Evolutionary conservation across 1,140 invertebrate genomes (phyloP), one percentile per base, ranked within the genome.

Genomic region (Musca vetustissima): DNA sequence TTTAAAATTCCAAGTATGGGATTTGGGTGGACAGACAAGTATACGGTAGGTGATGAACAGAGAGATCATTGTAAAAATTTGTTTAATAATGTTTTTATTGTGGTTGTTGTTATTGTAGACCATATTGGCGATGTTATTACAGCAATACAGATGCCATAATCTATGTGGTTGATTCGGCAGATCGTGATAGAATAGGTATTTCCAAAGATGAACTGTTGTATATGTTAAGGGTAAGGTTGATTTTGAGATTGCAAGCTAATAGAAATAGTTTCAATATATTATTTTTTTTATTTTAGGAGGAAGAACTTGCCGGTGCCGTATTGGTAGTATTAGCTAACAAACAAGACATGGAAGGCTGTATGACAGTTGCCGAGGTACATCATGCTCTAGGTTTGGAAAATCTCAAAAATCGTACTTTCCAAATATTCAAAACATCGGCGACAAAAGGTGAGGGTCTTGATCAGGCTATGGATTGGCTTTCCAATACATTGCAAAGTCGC

Each of bases 91-190:
- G 14, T 4, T n/a, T n/a, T n/a, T n/a, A n/a, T n/a, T n/a, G n/a
- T n/a, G n/a, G 49, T 9, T 14, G 24, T 32, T 52, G 17, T 50
- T 36, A 36, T 49, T 67, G 24, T 6, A 66, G 97, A 86, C 98
- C 98, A 15, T 99, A 99, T 81, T 99, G 98, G 98, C 89, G 98
- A 84, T 99, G 98, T 89, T 99, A 99, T 84, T 99, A 98, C 85
- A 97, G 96, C 66, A 99, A 99, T 85, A 99, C 98, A 82, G 98
- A 99, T 88, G 98, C 98, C 77, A 98, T 99, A 79, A 98, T 99
- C 77, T 99, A 99, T 86, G 98, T 99, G 48, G 97, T 99, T 50
- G 98, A 99, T 84, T 98, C 97, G 66, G 97, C 96, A 72, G 98
- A 99, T 85, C 90, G 93, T 83, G 98, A 99, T 86, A 87, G 98